phyloP scores from a whole-genome alignment of 2,113 vertebrate species.

The Cichladusa arquata region DNA sequence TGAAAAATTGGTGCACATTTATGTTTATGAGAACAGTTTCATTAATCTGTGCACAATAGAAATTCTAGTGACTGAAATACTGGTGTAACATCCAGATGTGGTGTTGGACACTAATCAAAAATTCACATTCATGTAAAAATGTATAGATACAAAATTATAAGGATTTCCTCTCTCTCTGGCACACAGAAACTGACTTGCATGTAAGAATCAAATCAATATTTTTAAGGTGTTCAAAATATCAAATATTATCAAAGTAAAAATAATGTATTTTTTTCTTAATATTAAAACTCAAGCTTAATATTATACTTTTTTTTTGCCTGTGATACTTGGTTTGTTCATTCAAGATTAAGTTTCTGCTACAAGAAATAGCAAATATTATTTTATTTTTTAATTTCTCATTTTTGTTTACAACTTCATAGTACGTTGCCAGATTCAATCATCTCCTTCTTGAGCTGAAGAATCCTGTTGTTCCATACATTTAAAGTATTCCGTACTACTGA shows the following conservation, averaged over 20 bases:
- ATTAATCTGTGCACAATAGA: neutral
- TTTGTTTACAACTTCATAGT: neutral
- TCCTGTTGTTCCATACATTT: neutral
- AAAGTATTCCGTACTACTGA: neutral
- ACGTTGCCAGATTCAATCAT: neutral
- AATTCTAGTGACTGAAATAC: neutral
- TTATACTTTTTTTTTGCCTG: neutral
- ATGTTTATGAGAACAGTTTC: neutral
- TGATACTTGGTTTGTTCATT: neutral
- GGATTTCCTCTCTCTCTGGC: fast-evolving
- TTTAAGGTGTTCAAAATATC: neutral
- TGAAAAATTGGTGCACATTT: neutral
- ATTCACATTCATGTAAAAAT: neutral
- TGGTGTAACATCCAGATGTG: neutral
- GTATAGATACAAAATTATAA: neutral
- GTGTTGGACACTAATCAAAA: neutral
- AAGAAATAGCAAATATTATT: neutral
- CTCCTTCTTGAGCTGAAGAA: neutral
- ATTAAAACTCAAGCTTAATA: neutral
- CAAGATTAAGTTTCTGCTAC: neutral
- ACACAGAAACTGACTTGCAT: neutral
- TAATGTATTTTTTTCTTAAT: neutral
- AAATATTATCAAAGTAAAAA: neutral
- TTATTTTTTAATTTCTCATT: neutral
- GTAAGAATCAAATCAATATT: neutral